Conservation (phyloP, 2,888 invertebrate species). For the Helleia helle region DNA sequence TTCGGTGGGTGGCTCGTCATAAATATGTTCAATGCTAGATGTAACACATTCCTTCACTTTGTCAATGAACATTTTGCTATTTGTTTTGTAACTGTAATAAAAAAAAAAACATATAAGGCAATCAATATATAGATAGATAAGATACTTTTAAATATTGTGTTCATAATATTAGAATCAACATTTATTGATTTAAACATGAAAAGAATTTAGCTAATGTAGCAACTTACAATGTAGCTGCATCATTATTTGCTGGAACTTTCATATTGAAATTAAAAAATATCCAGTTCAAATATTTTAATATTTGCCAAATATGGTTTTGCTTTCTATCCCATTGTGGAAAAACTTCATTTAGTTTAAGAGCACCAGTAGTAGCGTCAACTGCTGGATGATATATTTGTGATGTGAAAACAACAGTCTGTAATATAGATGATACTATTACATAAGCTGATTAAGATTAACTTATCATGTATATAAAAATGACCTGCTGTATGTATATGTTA, state of each 20-base stretch:
- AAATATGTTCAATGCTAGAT: conserved; percentile 81
- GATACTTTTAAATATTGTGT: background rate
- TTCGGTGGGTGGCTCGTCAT: conserved; percentile 82
- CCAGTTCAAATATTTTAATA: conserved; percentile 87
- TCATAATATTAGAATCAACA: background rate
- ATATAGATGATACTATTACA: too few species aligned
- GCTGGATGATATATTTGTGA: conserved; percentile 91
- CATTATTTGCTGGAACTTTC: conserved; percentile 79
- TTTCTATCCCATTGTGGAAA: conserved; percentile 91
- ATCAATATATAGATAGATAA: too few species aligned
- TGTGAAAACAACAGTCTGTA: conserved; percentile 87
- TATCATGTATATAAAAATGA: too few species aligned
- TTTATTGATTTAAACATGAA: conserved; percentile 3
- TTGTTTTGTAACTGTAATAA: conserved; percentile 78
- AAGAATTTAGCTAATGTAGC: conserved; percentile 20
- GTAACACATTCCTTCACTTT: conserved; percentile 81
- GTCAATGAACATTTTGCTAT: conserved; percentile 80
- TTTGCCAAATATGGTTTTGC: conserved; percentile 90
- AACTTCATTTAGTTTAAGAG: conserved; percentile 83
- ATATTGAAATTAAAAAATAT: conserved; percentile 88
- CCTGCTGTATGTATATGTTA: too few species aligned
- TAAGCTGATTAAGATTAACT: too few species aligned
- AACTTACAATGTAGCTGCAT: conserved; percentile 80
- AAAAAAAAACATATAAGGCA: conserved; percentile 4
- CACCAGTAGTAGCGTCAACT: conserved; percentile 83